Percentiles rank a stretch among this genome's conserved stretches.
These are phyloP conservation scores for Diprion similis DNA, from an alignment of 1,140 invertebrate species.

Conservation along the genomic window DNA sequence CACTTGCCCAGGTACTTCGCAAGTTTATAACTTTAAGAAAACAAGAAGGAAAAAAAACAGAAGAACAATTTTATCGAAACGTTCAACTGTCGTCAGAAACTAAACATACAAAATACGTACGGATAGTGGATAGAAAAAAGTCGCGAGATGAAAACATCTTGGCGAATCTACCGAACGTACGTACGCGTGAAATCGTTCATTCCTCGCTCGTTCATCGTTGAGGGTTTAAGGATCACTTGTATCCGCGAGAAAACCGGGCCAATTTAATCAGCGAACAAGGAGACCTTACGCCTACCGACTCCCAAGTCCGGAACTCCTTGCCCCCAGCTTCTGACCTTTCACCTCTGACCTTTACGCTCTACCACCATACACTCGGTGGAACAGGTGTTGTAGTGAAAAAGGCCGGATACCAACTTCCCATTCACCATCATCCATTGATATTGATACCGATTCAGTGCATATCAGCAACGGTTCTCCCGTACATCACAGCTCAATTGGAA, in stretches of 20 bases:
- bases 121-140: too few species aligned
- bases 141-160: too few species aligned
- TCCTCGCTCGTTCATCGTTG: too few species aligned
- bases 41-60: too few species aligned
- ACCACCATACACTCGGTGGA: not conserved
- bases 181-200: not conserved
- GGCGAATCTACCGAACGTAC: too few species aligned
- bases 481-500: not conserved
- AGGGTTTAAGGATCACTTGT: not conserved
- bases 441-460: not conserved
- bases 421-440: not conserved
- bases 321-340: not conserved
- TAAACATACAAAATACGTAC: too few species aligned
- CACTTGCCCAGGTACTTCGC: too few species aligned
- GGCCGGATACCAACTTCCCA: not conserved
- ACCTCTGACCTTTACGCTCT: not conserved
- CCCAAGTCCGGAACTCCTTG: not conserved
- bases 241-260: not conserved
- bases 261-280: not conserved
- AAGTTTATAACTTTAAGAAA: too few species aligned
- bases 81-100: too few species aligned
- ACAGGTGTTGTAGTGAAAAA: not conserved
- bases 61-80: too few species aligned
- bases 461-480: not conserved
- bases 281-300: too few species aligned